Conservation (phyloP, 1,140 invertebrate species). For the Lordiphosa mommai region DNA sequence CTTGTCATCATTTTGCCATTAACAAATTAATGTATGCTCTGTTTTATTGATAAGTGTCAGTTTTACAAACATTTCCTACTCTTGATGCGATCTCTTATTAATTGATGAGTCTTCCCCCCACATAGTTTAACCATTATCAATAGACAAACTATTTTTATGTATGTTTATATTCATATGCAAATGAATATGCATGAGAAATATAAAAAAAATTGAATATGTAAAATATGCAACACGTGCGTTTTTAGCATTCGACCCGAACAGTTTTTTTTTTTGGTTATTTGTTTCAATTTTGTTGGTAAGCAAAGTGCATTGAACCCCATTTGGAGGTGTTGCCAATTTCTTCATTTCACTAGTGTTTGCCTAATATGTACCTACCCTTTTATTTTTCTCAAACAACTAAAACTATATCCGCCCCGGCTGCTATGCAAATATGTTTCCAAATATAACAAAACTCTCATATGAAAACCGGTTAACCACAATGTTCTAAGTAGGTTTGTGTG, state of each 20-base stretch:
- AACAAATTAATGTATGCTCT: conserved; percentile 6
- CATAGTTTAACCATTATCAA: no score
- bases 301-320: conserved; percentile 32
- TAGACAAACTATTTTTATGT: not conserved
- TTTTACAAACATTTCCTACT: not conserved
- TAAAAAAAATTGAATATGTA: conserved; percentile 28
- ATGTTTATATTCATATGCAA: not conserved
- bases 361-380: conserved; percentile 22
- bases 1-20: no score
- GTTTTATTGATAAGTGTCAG: conserved; percentile 8
- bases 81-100: no score
- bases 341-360: conserved; percentile 10
- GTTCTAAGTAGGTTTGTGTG: conserved; percentile 9
- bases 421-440: conserved; percentile 63
- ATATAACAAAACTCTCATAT: conserved; percentile 23
- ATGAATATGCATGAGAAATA: not conserved
- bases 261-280: conserved; percentile 1
- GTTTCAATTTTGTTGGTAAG: not conserved
- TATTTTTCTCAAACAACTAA: conserved; percentile 3
- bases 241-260: not conserved
- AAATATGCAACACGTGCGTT: conserved; percentile 12
- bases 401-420: conserved; percentile 23
- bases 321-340: not conserved
- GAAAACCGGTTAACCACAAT: conserved; percentile 18
- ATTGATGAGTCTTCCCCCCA: no score